Conservation (phyloP, 2,797 vertebrate genomes). For the Pteropus rufus region DNA sequence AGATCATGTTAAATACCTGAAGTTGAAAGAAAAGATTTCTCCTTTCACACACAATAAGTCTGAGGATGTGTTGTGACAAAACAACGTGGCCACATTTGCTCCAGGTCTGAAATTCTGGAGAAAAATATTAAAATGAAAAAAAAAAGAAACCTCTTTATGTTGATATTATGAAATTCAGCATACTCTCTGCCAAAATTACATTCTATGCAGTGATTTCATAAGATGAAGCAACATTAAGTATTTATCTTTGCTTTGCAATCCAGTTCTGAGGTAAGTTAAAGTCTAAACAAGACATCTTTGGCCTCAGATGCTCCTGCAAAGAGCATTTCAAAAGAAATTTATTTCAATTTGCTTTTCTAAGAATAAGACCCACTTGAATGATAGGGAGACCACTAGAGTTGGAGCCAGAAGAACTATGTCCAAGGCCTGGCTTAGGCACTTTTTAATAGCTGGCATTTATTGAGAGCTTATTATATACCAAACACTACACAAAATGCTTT, state of each 20-base stretch:
- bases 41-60: background rate
- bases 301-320: background rate
- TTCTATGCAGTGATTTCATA: background rate
- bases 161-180: background rate
- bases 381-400: background rate
- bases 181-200: background rate
- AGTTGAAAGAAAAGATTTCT: background rate
- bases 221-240: background rate
- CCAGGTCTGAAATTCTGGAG: background rate
- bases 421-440: background rate
- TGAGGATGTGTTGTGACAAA: background rate
- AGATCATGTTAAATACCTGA: background rate
- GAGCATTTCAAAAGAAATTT: conserved; percentile 6
- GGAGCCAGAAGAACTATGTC: background rate
- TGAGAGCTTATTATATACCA: background rate
- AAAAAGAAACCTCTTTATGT: background rate
- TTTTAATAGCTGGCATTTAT: background rate
- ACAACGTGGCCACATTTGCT: background rate
- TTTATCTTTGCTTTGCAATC: background rate
- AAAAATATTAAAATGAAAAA: background rate
- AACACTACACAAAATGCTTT: background rate
- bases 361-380: background rate
- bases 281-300: background rate
- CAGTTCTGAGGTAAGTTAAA: conserved; percentile 12
- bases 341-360: background rate